phyloP scores from a whole-genome alignment of 2,797 vertebrate species.

The Sebastes reedi region DNA sequence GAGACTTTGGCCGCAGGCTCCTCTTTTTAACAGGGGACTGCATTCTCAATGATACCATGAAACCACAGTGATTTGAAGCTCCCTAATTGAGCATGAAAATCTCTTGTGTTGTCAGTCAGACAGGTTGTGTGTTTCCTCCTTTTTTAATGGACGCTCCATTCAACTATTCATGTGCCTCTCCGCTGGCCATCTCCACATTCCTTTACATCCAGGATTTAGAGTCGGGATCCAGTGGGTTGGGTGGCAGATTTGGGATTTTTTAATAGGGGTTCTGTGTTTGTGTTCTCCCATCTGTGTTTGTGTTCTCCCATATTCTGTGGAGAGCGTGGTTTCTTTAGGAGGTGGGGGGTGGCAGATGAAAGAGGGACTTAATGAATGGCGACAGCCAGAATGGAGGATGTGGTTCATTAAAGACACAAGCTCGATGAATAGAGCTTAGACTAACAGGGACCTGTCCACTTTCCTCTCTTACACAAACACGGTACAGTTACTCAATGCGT shows the following conservation, averaged over 20 bases:
- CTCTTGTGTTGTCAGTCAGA: constrained; percentile 58
- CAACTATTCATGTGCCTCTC: constrained; percentile 47
- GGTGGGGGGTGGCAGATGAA: constrained; percentile 72
- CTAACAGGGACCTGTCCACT: constrained; percentile 73
- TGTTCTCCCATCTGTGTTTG: constrained; percentile 70
- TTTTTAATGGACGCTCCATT: constrained; percentile 51
- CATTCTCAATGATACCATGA: constrained; percentile 46
- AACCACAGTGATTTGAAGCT: constrained; percentile 53
- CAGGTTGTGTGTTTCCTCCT: constrained; percentile 61
- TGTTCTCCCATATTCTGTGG: constrained; percentile 75
- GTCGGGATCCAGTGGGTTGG: constrained; percentile 67
- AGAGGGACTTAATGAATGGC: constrained; percentile 81
- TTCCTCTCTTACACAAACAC: constrained; percentile 62
- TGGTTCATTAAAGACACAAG: constrained; percentile 85
- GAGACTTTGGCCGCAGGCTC: constrained; percentile 22
- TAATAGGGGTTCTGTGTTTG: constrained; percentile 72
- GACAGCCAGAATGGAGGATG: constrained; percentile 82
- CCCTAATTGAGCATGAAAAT: constrained; percentile 70
- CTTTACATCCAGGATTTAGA: constrained; percentile 44
- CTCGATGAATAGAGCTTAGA: constrained; percentile 78
- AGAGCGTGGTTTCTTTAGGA: constrained; percentile 71
- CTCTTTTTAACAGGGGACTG: constrained; percentile 7
- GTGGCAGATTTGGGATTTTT: constrained; percentile 66
- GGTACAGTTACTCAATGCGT: constrained; percentile 48
- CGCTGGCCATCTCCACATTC: constrained; percentile 18